Base-by-base conservation (phyloP, 2,888 invertebrate genomes). In the Drosophila trichaetosa region DNA sequence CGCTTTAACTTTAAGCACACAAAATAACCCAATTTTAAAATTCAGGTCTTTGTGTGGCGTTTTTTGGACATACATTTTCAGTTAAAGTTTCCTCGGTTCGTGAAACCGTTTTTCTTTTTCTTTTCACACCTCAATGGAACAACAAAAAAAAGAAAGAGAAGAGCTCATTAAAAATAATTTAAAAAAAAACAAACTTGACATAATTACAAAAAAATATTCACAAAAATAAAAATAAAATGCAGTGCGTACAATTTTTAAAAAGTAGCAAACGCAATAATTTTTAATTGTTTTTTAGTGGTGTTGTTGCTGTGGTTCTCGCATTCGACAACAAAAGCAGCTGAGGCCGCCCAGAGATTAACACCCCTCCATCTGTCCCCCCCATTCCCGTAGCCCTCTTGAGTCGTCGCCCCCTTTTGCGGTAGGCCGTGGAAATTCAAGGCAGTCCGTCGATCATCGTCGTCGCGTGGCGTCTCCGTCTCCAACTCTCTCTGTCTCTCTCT, bases 161-260 rank as follows among this genome's bases (percentile, higher is more conserved):
- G 27, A 49, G 27, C 49, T 18, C 27, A 49, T 27, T 49, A 42
- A 52, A 51, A 60, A 46, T 56, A 46, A 57, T 11, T 4, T 57
- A 69, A 68, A 83, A 84, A 86, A 79, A 68, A 87, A 73, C 90
- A 89, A 87, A 89, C 84, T 84, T 84, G 84, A 84, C 84, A 84
- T 67, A 87, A 87, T 90, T 85, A 79, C 69, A 82, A 73, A 89
- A 86, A 42, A n/a, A 40, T 69, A 73, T 69, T 65, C 54, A 79
- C 69, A 74, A 60, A 77, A 66, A 63, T 42, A 57, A 70, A 80
- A 75, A 60, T 48, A 74, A 83, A 83, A 72, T 89, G 84, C 84
- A 87, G 67, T 89, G 90, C 84, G 82, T 84, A 84, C 73, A 79
- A 82, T 67, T 86, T 87, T 84, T 62, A 63, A 84, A 89, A 82